These are phyloP conservation scores for Tringa solitaria DNA, from an alignment of 2,113 vertebrate genomes.

Conservation along the genomic window DNA sequence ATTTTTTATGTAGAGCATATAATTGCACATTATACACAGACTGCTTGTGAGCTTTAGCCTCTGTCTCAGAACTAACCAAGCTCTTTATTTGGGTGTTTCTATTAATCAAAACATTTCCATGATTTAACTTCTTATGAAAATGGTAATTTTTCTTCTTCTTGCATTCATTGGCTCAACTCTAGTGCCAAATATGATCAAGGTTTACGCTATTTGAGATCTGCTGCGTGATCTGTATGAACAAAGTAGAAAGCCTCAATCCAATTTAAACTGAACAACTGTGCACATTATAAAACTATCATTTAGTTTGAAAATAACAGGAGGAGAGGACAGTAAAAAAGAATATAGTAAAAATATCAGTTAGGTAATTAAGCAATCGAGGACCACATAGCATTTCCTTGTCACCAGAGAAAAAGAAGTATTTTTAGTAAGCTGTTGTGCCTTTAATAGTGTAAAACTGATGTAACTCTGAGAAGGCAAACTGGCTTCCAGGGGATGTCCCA, in stretches of 20 bases:
- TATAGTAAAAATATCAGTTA: neutral
- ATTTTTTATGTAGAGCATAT: neutral
- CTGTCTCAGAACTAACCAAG: neutral
- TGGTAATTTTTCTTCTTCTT: neutral
- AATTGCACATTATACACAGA: neutral
- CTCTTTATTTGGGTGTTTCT: neutral
- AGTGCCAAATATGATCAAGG: neutral
- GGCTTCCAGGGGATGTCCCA: rapidly evolving
- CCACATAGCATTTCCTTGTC: neutral
- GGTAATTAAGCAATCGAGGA: neutral
- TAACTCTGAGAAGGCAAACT: neutral
- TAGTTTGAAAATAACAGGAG: neutral
- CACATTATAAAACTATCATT: neutral
- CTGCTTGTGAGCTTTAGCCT: neutral
- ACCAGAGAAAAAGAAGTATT: neutral
- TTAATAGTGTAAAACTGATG: neutral
- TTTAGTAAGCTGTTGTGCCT: neutral
- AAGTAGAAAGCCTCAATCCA: neutral
- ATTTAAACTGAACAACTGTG: neutral
- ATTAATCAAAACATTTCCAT: neutral
- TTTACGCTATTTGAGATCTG: neutral
- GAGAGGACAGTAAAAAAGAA: neutral
- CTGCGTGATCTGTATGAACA: neutral
- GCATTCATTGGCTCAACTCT: neutral
- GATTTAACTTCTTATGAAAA: neutral